phyloP scores from a whole-genome alignment of 1,140 invertebrate species.

The Drosophila mayri region DNA sequence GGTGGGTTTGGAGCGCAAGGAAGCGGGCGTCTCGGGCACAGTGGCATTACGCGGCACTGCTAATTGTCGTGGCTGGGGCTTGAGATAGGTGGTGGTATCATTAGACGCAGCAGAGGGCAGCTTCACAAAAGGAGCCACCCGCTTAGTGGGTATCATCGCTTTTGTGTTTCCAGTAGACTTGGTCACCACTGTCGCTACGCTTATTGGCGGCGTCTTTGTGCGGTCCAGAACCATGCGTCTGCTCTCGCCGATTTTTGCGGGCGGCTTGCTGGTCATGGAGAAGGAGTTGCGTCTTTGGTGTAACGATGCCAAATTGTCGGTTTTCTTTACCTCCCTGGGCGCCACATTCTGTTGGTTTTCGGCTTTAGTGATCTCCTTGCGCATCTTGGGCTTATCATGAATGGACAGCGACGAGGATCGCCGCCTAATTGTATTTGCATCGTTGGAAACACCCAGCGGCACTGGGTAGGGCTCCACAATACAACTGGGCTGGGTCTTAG shows the following conservation, averaged over 20 bases:
- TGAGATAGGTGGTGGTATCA: slow-evolving; percentile 5
- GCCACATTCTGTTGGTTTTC: slow-evolving; percentile 29
- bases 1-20: slow-evolving; percentile 13
- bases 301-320: slow-evolving; percentile 16
- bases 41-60: slow-evolving; percentile 8
- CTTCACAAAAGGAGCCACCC: slow-evolving; percentile 53
- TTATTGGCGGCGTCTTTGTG: slow-evolving; percentile 32
- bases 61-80: not conserved
- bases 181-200: slow-evolving; percentile 7
- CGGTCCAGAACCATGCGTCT: slow-evolving; percentile 23
- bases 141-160: slow-evolving; percentile 48
- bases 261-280: slow-evolving; percentile 36
- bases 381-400: slow-evolving; percentile 58
- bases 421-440: slow-evolving; percentile 35
- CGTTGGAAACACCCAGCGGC: not conserved
- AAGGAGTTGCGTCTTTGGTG: slow-evolving; percentile 64
- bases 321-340: slow-evolving; percentile 29
- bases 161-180: slow-evolving; percentile 25
- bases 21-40: slow-evolving; percentile 51
- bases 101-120: not conserved
- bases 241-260: slow-evolving; percentile 27
- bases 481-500: slow-evolving; percentile 21
- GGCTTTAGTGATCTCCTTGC: slow-evolving; percentile 2
- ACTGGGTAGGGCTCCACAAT: slow-evolving; percentile 18
- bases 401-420: slow-evolving; percentile 70